Conservation (phyloP, 2,888 invertebrate genomes). For the Caenorhabditis panamensis region DNA sequence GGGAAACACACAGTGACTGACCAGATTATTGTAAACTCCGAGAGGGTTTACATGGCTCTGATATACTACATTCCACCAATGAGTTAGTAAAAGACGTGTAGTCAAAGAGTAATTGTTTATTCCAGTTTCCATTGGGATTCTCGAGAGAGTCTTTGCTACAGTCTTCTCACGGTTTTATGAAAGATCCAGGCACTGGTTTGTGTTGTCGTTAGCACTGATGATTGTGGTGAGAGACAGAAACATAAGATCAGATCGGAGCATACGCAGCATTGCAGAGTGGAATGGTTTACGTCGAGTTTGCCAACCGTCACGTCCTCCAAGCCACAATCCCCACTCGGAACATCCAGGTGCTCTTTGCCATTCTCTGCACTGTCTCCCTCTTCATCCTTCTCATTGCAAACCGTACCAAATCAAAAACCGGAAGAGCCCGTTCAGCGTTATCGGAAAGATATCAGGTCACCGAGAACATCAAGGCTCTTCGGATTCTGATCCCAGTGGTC, state of each 20-base stretch:
- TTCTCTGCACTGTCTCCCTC: constrained; percentile 22
- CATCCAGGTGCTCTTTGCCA: constrained; percentile 42
- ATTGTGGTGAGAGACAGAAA: constrained; percentile 2
- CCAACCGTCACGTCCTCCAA: constrained; percentile 31
- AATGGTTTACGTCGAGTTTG: constrained; percentile 43
- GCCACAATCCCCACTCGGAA: constrained; percentile 38
- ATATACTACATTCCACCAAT: constrained; percentile 43
- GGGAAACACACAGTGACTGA: not conserved
- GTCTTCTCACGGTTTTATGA: constrained; percentile 49
- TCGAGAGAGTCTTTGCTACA: constrained; percentile 59
- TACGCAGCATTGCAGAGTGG: constrained; percentile 14
- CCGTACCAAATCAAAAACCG: constrained; percentile 24
- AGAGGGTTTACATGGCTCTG: constrained; percentile 39
- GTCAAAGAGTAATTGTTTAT: not conserved
- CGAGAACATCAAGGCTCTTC: constrained; percentile 41
- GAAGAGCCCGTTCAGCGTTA: constrained; percentile 27
- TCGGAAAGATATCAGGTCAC: constrained; percentile 55
- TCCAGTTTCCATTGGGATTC: constrained; percentile 44
- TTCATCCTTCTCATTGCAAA: constrained; percentile 49
- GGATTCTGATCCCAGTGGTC: constrained; percentile 43
- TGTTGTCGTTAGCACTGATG: constrained; percentile 25
- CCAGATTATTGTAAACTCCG: constrained; percentile 1
- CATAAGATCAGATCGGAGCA: not conserved
- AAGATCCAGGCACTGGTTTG: constrained; percentile 43
- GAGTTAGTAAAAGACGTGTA: constrained; percentile 10